phyloP scores from a whole-genome alignment of 2,113 vertebrate genomes.

The Onychostruthus taczanowskii region DNA sequence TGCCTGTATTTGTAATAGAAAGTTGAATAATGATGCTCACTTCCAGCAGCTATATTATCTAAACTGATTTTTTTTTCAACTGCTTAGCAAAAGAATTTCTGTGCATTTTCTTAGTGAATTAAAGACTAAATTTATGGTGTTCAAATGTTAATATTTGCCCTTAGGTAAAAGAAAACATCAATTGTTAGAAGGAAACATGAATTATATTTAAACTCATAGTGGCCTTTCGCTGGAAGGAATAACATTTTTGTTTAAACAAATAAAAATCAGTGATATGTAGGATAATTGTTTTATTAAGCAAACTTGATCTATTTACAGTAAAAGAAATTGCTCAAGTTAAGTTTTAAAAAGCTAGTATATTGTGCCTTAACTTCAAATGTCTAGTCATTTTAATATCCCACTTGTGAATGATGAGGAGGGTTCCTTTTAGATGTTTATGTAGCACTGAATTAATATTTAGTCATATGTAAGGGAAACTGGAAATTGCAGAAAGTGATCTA shows the following conservation, averaged over 20 bases:
- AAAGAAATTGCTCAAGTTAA: neutral
- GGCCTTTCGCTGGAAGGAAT: neutral
- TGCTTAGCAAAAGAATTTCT: neutral
- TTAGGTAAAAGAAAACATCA: neutral
- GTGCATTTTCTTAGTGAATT: neutral
- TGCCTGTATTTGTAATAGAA: neutral
- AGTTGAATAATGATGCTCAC: neutral
- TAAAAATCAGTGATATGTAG: neutral
- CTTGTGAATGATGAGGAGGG: neutral
- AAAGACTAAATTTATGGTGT: neutral
- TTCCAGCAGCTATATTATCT: neutral
- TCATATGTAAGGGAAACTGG: neutral
- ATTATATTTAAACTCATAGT: neutral
- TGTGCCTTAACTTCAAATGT: neutral
- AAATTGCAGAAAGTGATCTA: neutral
- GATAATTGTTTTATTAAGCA: neutral
- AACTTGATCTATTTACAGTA: neutral
- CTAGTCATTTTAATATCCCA: neutral
- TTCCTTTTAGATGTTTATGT: neutral
- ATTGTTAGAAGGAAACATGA: neutral
- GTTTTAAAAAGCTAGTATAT: neutral
- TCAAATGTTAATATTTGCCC: neutral
- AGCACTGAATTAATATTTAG: neutral
- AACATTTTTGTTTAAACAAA: neutral
- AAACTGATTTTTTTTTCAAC: neutral